Percentiles rank a stretch among this genome's conserved stretches.
Evolutionary conservation across 2,113 vertebrate species (phyloP).

Genomic region (Oxyruncus cristatus): DNA sequence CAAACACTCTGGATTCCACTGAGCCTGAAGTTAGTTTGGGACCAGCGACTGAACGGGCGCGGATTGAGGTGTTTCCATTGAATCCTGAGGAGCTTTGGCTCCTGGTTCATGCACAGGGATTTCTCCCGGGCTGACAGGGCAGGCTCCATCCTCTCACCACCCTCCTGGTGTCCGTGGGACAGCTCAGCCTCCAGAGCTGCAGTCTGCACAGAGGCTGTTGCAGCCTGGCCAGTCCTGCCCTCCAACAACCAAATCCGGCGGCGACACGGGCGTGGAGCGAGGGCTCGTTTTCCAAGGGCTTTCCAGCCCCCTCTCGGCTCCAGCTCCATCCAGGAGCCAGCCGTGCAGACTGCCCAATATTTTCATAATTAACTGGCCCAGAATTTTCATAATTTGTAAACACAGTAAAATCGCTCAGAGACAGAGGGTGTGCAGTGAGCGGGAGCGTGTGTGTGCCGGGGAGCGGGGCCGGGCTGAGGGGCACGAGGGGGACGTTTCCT

Average conservation of each 20-base stretch:
- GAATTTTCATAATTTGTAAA: constrained; percentile 71
- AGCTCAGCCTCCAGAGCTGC: neutral
- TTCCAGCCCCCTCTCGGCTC: constrained; percentile 13
- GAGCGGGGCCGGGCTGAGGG: neutral
- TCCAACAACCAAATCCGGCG: neutral
- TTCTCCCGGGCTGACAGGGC: neutral
- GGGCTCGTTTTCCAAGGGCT: constrained; percentile 61
- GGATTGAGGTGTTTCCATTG: accelerated
- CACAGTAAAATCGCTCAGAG: constrained; percentile 60
- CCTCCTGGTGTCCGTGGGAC: neutral
- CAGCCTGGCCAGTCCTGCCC: neutral
- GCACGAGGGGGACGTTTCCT: constrained; percentile 47
- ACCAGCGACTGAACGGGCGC: accelerated
- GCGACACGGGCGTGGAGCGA: neutral
- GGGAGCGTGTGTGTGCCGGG: neutral
- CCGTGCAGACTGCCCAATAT: constrained; percentile 35
- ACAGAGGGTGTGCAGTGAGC: constrained; percentile 30
- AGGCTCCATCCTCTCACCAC: neutral
- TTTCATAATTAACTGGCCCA: constrained; percentile 68
- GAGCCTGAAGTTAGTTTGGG: neutral
- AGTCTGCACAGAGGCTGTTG: neutral
- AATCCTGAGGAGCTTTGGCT: neutral
- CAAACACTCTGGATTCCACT: neutral
- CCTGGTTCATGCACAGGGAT: accelerated
- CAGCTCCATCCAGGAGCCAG: constrained; percentile 31